A percentile compares a stretch with the other conserved stretches of the same genome.
phyloP scores from a whole-genome alignment of 2,113 vertebrate genomes.

The Sylvia atricapilla region DNA sequence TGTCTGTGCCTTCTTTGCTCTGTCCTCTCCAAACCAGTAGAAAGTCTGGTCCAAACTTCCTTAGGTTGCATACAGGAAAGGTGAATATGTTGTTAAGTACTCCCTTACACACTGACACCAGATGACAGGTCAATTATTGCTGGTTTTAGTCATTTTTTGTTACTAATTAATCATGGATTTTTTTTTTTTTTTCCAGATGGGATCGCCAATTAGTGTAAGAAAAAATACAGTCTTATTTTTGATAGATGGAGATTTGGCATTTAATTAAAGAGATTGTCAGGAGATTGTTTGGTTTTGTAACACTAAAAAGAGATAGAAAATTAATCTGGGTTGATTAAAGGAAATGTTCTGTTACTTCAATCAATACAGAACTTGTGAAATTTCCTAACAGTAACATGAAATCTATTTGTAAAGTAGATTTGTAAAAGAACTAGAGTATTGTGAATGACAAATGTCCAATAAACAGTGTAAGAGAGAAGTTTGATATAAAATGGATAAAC shows the following conservation, averaged over 20 bases:
- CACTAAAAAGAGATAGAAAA: neutral
- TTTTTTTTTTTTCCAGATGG: neutral
- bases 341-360: neutral
- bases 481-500: neutral
- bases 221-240: neutral
- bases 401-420: neutral
- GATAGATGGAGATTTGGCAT: neutral
- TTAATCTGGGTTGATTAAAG: neutral
- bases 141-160: neutral
- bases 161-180: neutral
- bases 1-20: neutral
- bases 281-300: neutral
- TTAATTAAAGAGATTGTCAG: neutral
- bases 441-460: neutral
- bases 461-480: neutral
- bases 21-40: neutral
- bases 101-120: neutral
- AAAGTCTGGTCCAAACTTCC: neutral
- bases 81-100: neutral
- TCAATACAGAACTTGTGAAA: neutral
- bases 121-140: neutral
- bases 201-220: neutral
- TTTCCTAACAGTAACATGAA: neutral
- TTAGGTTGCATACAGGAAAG: neutral
- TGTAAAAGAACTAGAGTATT: neutral